Conservation (phyloP, 2,113 vertebrate genomes). For the Stigmatopora nigra region DNA sequence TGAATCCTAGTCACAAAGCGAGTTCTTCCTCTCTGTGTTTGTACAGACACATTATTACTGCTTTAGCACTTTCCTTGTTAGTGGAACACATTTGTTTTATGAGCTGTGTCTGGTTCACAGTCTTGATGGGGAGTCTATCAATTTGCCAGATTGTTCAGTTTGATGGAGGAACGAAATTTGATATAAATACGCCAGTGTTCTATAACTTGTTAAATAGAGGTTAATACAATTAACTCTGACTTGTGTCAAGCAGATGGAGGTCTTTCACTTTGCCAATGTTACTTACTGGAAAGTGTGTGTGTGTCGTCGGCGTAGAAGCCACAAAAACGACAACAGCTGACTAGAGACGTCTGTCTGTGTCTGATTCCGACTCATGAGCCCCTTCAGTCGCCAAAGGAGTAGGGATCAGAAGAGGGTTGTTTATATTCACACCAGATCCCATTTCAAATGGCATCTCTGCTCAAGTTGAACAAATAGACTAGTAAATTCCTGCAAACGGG, state of each 20-base stretch:
- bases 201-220: conserved; percentile 34
- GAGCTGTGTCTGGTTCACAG: conserved; percentile 17
- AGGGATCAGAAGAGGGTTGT: conserved; percentile 46
- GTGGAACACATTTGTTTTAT: conserved; percentile 28
- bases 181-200: conserved; percentile 34
- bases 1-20: background rate
- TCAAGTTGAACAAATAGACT: conserved; percentile 47
- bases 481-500: conserved; percentile 23
- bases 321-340: conserved; percentile 52
- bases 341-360: conserved; percentile 44
- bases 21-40: conserved; percentile 16
- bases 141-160: conserved; percentile 19
- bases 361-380: conserved; percentile 24
- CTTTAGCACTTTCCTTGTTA: conserved; percentile 14
- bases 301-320: conserved; percentile 14
- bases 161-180: conserved; percentile 39
- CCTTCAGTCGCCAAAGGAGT: conserved; percentile 40
- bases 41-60: conserved; percentile 24
- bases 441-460: conserved; percentile 52
- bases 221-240: conserved; percentile 39
- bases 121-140: background rate
- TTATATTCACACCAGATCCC: conserved; percentile 55
- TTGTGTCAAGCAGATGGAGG: conserved; percentile 48
- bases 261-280: conserved; percentile 23
- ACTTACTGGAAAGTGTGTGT: background rate